Percentiles rank a stretch among this genome's conserved stretches.
These are phyloP conservation scores for Gopherus flavomarginatus DNA, from an alignment of 2,113 vertebrate genomes.

Conservation along the genomic window DNA sequence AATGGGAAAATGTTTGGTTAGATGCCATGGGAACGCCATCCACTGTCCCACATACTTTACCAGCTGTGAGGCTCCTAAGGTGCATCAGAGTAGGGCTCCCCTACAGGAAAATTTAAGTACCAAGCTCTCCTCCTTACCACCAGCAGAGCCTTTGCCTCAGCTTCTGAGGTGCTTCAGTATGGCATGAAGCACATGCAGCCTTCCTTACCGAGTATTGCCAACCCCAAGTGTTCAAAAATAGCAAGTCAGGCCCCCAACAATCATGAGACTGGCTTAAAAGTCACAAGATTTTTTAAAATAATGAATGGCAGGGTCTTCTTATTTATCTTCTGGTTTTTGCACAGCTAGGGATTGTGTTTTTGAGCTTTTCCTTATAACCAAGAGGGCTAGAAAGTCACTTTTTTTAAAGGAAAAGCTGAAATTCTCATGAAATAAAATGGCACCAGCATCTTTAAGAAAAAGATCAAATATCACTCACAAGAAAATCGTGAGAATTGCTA, in stretches of 20 bases:
- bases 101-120: background rate
- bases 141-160: background rate
- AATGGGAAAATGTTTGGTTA: background rate
- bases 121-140: background rate
- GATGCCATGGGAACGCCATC: background rate
- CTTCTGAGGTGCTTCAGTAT: background rate
- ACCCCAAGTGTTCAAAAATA: conserved; percentile 13
- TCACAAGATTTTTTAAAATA: background rate
- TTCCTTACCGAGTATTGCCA: background rate
- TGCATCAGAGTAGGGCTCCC: background rate
- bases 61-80: background rate
- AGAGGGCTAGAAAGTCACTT: background rate
- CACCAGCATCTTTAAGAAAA: background rate
- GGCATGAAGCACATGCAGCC: background rate
- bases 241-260: background rate
- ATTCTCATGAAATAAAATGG: background rate
- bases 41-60: background rate
- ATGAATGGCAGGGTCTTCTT: background rate
- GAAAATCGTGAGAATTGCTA: background rate
- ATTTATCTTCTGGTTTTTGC: background rate
- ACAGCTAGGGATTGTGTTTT: background rate
- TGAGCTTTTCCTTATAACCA: background rate
- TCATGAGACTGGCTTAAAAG: background rate
- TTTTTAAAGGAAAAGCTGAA: background rate
- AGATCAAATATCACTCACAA: background rate